Evolutionary conservation across 2,888 invertebrate genomes (phyloP).

Genomic region (Euclidia mi): DNA sequence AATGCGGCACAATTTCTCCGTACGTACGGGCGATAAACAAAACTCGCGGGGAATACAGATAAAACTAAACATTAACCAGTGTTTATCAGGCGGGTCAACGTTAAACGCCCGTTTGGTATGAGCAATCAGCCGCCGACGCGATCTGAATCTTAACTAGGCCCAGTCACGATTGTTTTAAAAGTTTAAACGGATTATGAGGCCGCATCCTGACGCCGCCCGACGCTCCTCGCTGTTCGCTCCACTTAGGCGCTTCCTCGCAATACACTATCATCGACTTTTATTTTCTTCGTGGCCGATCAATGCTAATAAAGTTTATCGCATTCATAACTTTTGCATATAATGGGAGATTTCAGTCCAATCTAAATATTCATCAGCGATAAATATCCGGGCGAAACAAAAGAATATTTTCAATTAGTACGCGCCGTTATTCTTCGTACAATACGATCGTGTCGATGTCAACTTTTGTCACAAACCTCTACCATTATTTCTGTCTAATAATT

Average conservation of each 20-base stretch:
- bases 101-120: conserved; percentile 73
- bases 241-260: no score
- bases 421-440: no score
- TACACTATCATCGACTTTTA: conserved; percentile 29
- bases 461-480: no score
- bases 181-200: conserved; percentile 58
- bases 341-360: no score
- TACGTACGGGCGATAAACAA: conserved; percentile 55
- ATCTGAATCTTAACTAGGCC: conserved; percentile 85
- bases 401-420: no score
- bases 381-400: no score
- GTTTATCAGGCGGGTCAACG: conserved; percentile 52
- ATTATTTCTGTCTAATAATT: no score
- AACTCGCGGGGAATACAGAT: conserved; percentile 57
- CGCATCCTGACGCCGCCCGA: conserved; percentile 58
- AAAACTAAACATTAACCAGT: conserved; percentile 59
- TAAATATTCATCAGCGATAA: no score
- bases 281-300: conserved; percentile 18
- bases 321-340: not conserved
- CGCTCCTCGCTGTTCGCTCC: no score
- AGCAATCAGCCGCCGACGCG: conserved; percentile 78
- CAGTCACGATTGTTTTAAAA: conserved; percentile 79
- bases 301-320: conserved; percentile 1
- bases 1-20: no score
- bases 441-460: no score